Evolutionary conservation across 2,797 vertebrate genomes (phyloP).

Genomic region (Eleutherodactylus coqui): DNA sequence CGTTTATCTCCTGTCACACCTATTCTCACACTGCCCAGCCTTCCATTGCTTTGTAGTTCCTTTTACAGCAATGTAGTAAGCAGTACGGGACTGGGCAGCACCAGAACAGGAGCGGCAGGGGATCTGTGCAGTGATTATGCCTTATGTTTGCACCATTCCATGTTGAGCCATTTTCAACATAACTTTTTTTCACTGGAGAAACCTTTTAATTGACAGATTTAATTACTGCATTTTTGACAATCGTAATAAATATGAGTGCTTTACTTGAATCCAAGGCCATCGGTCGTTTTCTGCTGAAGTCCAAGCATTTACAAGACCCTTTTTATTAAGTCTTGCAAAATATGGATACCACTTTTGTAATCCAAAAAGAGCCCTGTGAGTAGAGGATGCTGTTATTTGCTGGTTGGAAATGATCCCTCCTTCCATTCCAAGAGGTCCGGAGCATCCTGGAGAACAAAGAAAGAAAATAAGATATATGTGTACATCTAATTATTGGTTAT

Average conservation of each 20-base stretch:
- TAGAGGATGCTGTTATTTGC: slow-evolving; percentile 97
- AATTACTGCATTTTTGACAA: neutral
- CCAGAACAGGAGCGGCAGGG: too few species aligned
- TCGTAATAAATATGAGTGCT: neutral
- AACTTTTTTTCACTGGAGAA: too few species aligned
- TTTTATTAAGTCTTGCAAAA: slow-evolving; percentile 97
- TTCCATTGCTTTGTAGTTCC: too few species aligned
- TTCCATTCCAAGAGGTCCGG: slow-evolving; percentile 95
- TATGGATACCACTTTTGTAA: slow-evolving; percentile 99
- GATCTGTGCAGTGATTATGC: too few species aligned
- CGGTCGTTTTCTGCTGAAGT: slow-evolving; percentile 98
- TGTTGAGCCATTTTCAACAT: too few species aligned
- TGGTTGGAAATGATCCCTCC: slow-evolving; percentile 98
- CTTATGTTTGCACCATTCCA: too few species aligned
- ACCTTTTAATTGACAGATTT: neutral
- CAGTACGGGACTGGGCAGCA: too few species aligned
- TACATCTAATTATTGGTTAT: neutral
- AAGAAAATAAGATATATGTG: neutral
- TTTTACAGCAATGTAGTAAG: too few species aligned
- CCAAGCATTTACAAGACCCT: slow-evolving; percentile 98
- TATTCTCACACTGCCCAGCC: too few species aligned
- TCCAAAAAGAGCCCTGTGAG: slow-evolving; percentile 95
- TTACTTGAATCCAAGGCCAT: slow-evolving; percentile 99
- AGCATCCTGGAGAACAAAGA: slow-evolving; percentile 82
- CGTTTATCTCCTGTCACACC: too few species aligned